These are phyloP conservation scores for Chlamydotis undulata DNA, from an alignment of 2,113 vertebrate genomes.

Conservation along the genomic window DNA sequence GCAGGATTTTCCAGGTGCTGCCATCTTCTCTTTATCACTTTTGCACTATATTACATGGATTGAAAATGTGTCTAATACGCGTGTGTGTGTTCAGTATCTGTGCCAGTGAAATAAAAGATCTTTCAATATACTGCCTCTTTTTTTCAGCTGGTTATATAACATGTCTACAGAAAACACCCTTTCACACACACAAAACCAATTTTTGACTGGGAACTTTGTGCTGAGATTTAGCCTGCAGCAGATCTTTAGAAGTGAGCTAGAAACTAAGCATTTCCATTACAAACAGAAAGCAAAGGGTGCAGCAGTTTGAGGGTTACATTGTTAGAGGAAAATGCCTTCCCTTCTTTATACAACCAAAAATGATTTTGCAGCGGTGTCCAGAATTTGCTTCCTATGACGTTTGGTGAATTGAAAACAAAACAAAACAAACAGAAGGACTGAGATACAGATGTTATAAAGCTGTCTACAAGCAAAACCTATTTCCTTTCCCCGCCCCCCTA, in stretches of 20 bases:
- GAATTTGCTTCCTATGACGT: constrained; percentile 32
- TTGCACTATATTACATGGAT: not conserved
- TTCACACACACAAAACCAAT: not conserved
- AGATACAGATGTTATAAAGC: constrained; percentile 56
- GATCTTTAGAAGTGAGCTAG: not conserved
- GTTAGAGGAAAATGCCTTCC: not conserved
- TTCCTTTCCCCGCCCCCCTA: constrained; percentile 36
- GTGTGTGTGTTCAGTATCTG: not conserved
- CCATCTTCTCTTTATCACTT: not conserved
- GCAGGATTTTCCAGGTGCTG: not conserved
- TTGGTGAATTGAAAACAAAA: constrained; percentile 41
- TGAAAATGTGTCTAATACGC: not conserved
- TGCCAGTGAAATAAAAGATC: not conserved
- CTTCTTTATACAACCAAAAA: constrained; percentile 3
- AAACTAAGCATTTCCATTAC: not conserved
- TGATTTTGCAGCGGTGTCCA: not conserved
- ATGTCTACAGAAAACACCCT: not conserved
- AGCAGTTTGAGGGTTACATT: constrained; percentile 1
- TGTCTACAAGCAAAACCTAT: constrained; percentile 57
- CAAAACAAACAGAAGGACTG: constrained; percentile 20
- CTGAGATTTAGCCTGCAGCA: constrained; percentile 7
- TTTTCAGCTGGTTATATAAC: not conserved
- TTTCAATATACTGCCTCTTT: not conserved
- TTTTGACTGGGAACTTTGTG: not conserved
- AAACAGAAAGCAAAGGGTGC: not conserved